Conservation (phyloP, 2,113 vertebrate species). For the Eurypyga helias region DNA sequence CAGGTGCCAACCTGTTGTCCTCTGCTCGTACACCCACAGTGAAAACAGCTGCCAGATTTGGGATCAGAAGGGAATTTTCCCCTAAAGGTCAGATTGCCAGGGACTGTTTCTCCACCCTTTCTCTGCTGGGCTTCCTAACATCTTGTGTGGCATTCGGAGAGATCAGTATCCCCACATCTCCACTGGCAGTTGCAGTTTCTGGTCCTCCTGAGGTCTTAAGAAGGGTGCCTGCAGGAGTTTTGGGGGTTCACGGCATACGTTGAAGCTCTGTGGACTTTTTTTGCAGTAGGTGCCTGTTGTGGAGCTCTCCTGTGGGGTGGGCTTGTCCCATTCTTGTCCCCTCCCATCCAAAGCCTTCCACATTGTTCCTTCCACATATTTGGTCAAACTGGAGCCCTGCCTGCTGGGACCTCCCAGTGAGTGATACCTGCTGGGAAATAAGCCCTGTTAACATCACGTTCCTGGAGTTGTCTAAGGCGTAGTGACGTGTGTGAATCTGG, state of each 20-base stretch:
- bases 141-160: background rate
- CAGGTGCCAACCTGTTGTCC: background rate
- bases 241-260: background rate
- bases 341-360: background rate
- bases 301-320: background rate
- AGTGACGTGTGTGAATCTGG: background rate
- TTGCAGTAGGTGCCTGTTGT: background rate
- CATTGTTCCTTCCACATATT: background rate
- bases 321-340: background rate
- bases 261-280: background rate
- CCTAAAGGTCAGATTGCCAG: too few relatives aligned
- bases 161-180: fast-evolving
- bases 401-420: background rate
- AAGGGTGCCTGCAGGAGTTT: background rate
- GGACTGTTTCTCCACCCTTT: background rate
- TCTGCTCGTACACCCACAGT: background rate
- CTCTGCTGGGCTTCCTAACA: background rate
- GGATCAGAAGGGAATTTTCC: background rate
- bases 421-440: background rate
- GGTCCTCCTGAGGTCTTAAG: background rate
- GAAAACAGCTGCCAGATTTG: background rate
- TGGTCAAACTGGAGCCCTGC: background rate
- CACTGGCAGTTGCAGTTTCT: background rate
- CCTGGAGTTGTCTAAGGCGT: background rate
- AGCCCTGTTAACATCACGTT: background rate